phyloP scores from a whole-genome alignment of 2,888 invertebrate genomes.

The Hydropsyche betteni region DNA sequence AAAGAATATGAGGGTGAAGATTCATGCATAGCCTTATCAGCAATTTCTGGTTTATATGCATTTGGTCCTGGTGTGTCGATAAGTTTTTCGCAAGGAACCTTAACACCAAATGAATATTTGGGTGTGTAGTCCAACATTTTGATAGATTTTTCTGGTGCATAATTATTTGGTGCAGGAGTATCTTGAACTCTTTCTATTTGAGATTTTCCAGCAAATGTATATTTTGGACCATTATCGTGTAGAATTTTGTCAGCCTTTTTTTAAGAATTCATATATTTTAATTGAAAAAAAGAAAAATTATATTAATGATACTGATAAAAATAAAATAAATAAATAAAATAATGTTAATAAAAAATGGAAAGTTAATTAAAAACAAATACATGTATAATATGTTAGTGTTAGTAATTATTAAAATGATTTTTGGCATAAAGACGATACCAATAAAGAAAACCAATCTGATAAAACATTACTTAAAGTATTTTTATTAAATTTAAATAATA shows the following conservation, averaged over 20 bases:
- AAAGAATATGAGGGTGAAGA: slow-evolving; percentile 71
- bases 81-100: slow-evolving; percentile 68
- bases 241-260: slow-evolving; percentile 52
- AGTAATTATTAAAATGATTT: not conserved
- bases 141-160: slow-evolving; percentile 69
- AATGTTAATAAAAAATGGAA: slow-evolving; percentile 18
- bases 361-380: not conserved
- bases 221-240: slow-evolving; percentile 70
- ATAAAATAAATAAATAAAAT: slow-evolving; percentile 40
- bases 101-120: slow-evolving; percentile 76
- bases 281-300: slow-evolving; percentile 3
- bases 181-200: slow-evolving; percentile 67
- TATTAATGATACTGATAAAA: not conserved
- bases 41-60: slow-evolving; percentile 70
- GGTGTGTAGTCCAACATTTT: slow-evolving; percentile 72
- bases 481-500: no score
- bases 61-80: slow-evolving; percentile 77
- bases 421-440: no score
- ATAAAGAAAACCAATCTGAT: no score
- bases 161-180: slow-evolving; percentile 70
- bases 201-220: slow-evolving; percentile 74
- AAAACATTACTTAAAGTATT: no score
- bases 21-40: slow-evolving; percentile 63
- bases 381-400: slow-evolving; percentile 16
- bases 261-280: slow-evolving; percentile 9